phyloP scores from a whole-genome alignment of 2,888 invertebrate genomes.

The Hecatera dysodea region DNA sequence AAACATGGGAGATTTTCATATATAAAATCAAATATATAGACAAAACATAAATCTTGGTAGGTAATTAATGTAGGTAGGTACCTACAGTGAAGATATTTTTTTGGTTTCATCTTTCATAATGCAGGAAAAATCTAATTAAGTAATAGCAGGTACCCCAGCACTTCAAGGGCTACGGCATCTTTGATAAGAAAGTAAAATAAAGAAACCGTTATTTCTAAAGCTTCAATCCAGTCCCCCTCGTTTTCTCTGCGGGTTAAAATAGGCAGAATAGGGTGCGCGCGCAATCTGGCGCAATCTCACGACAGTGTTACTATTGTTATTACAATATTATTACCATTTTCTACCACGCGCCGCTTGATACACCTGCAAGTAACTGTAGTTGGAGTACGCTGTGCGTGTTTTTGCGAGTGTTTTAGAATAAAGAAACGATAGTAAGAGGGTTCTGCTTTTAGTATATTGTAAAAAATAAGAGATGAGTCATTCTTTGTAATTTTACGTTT shows the following conservation, averaged over 20 bases:
- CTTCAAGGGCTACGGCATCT: slow-evolving; percentile 17
- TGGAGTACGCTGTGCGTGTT: slow-evolving; percentile 48
- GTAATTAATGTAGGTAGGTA: neutral
- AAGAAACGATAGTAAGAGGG: slow-evolving; percentile 29
- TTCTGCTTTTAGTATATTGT: slow-evolving; percentile 39
- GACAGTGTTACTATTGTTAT: slow-evolving; percentile 49
- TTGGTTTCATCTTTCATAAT: neutral
- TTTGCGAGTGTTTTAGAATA: slow-evolving; percentile 21
- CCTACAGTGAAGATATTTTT: neutral
- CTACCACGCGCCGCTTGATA: slow-evolving; percentile 58
- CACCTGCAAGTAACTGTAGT: slow-evolving; percentile 60
- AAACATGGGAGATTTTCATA: too few relatives aligned
- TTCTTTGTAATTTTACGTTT: neutral
- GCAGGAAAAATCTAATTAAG: slow-evolving; percentile 25
- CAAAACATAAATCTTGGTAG: too few relatives aligned
- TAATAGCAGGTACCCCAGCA: neutral
- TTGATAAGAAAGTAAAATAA: slow-evolving; percentile 9
- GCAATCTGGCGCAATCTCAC: slow-evolving; percentile 45
- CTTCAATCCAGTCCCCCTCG: slow-evolving; percentile 33
- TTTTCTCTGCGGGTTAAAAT: slow-evolving; percentile 31
- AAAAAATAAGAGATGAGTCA: neutral
- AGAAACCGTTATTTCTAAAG: slow-evolving; percentile 56
- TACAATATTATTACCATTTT: slow-evolving; percentile 54
- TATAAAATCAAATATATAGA: too few relatives aligned
- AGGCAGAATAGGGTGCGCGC: slow-evolving; percentile 49